Conservation (phyloP, 2,888 invertebrate genomes). For the Orthosia incerta region DNA sequence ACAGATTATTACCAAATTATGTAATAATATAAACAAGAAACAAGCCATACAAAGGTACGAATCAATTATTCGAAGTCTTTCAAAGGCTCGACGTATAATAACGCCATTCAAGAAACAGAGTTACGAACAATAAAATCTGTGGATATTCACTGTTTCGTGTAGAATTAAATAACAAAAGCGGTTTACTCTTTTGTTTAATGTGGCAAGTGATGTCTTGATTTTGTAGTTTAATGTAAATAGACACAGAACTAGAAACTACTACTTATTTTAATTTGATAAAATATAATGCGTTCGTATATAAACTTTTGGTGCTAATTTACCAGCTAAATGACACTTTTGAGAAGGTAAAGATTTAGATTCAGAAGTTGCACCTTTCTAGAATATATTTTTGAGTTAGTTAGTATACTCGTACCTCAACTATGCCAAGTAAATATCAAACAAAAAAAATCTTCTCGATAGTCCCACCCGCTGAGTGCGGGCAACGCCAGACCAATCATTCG, state of each 20-base stretch:
- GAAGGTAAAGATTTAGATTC: no score
- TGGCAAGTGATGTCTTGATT: constrained; percentile 24
- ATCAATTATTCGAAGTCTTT: constrained; percentile 70
- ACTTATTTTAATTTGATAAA: not conserved
- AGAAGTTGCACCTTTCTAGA: no score
- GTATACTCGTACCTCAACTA: no score
- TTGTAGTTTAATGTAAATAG: constrained; percentile 8
- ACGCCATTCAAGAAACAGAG: constrained; percentile 65
- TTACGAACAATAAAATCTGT: constrained; percentile 64
- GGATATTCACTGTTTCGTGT: constrained; percentile 44
- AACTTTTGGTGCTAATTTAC: no score
- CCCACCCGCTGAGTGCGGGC: not conserved
- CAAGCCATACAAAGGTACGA: constrained; percentile 66
- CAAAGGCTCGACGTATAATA: constrained; percentile 61
- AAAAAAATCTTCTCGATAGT: not conserved
- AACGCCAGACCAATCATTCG: not conserved
- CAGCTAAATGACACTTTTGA: no score
- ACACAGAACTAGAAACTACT: not conserved
- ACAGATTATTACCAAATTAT: constrained; percentile 70
- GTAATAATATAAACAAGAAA: constrained; percentile 67
- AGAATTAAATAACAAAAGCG: constrained; percentile 30
- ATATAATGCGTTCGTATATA: no score
- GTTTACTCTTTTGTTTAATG: constrained; percentile 38
- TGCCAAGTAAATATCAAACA: not conserved
- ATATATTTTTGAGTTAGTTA: no score